These are phyloP conservation scores for Nowickia ferox DNA, from an alignment of 2,888 invertebrate genomes.

Conservation along the genomic window DNA sequence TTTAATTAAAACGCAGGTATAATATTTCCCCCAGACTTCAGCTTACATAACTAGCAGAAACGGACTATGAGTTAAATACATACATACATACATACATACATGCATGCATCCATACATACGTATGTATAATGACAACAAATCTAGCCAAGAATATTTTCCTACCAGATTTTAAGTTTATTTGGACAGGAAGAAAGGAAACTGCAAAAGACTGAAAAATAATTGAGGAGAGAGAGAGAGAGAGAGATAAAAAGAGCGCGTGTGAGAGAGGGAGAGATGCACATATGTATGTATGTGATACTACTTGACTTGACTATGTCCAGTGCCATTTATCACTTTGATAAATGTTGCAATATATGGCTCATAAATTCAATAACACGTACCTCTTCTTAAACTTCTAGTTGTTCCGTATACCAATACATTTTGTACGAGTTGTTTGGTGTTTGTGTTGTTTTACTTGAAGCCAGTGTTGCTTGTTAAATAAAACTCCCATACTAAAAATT, in stretches of 20 bases:
- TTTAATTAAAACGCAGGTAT: slow-evolving; percentile 72
- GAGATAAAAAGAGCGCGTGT: neutral
- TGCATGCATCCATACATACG: neutral
- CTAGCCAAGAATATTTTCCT: slow-evolving; percentile 53
- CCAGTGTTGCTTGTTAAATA: slow-evolving; percentile 43
- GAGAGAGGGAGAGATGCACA: neutral
- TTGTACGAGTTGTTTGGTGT: slow-evolving; percentile 31
- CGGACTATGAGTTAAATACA: neutral
- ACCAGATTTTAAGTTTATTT: slow-evolving; percentile 45
- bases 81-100: neutral
- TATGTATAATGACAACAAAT: slow-evolving; percentile 19
- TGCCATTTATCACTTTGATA: slow-evolving; percentile 76
- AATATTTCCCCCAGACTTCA: slow-evolving; percentile 66
- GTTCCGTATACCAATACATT: slow-evolving; percentile 6
- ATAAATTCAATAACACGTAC: slow-evolving; percentile 74
- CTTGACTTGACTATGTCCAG: slow-evolving; percentile 72
- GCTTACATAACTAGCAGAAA: slow-evolving; percentile 17
- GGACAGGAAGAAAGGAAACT: slow-evolving; percentile 22
- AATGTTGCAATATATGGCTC: slow-evolving; percentile 73
- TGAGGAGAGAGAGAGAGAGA: slow-evolving; percentile 37
- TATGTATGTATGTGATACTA: slow-evolving; percentile 67
- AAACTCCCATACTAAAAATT: slow-evolving; percentile 58
- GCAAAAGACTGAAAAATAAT: slow-evolving; percentile 20
- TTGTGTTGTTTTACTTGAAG: slow-evolving; percentile 34
- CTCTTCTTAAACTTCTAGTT: slow-evolving; percentile 63